Conservation (phyloP, 2,797 vertebrate species). For the Lindbergichthys nudifrons region DNA sequence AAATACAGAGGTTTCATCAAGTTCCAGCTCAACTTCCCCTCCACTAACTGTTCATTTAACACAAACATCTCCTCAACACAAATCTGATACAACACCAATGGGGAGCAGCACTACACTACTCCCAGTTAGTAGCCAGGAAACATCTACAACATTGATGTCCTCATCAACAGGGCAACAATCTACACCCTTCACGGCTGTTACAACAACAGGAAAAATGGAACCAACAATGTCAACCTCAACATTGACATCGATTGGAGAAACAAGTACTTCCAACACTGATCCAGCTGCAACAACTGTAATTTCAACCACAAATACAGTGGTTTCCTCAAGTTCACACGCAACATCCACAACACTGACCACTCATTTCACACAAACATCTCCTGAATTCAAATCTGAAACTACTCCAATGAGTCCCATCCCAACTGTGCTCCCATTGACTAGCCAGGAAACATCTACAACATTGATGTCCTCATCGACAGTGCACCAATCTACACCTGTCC, state of each 20-base stretch:
- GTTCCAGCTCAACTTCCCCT: not conserved
- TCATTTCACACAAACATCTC: not conserved
- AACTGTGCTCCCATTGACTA: not conserved
- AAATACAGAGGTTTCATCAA: not conserved
- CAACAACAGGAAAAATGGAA: not conserved
- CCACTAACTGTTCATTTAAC: not conserved
- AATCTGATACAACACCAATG: not conserved
- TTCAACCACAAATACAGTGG: no score
- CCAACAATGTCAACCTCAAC: fast-evolving
- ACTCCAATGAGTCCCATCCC: not conserved
- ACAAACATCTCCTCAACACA: not conserved
- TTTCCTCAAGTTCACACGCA: no score
- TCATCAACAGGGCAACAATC: not conserved
- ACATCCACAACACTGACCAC: not conserved
- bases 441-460: not conserved
- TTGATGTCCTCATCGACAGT: no score
- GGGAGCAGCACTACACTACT: not conserved
- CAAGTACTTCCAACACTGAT: no score
- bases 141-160: not conserved
- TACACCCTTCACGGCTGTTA: not conserved
- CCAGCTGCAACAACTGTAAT: no score
- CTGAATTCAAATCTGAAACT: not conserved
- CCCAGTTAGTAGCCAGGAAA: fast-evolving
- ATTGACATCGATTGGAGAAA: not conserved
- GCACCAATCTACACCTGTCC: no score